Base-by-base conservation (phyloP, 2,888 invertebrate species). In the Euclidia mi region DNA sequence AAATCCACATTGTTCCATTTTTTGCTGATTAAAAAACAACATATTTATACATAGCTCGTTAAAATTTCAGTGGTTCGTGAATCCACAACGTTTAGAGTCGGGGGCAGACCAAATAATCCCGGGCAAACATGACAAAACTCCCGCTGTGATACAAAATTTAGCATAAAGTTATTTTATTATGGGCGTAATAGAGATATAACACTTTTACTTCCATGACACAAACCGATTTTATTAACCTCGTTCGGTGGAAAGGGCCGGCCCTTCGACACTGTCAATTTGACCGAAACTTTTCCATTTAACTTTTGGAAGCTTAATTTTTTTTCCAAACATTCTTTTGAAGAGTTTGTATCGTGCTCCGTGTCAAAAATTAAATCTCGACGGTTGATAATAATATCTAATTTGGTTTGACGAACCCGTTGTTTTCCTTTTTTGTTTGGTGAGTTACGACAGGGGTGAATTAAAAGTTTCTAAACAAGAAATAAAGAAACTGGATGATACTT, bases 251-350 rank as follows among this genome's bases (percentile, higher is more conserved):
- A 4, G 20, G 20, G 75, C 73, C 61, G 69, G 65, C 72, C 78
- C 71, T 73, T 72, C 79, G 83, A 85, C 82, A 83, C 90, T 90
- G 92, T 91, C 94, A 92, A 91, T 93, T 90, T 90, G 84, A 82
- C 84, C 71, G 69, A 82, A 94, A 94, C 93, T 92, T 94, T 93
- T 85, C 89, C 89, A 92, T 94, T 94, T 92, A 93, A 92, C 91
- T 93, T 92, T 85, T 60, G 79, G 72, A 74, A 81, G 82, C 79
- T 72, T 85, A 87, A 84, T 90, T 88, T 52, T 76, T 48, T 48
- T 87, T 86, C 80, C 73, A 72, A 80, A 83, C 84, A 87, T 90
- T 89, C 87, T 87, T 91, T 81, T 68, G 62, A 78, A 78, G 74
- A 84, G 84, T 88, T 48, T 85, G 78, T 84, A 79, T 81, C 84